phyloP scores from a whole-genome alignment of 2,888 invertebrate species.

The Ectemnius continuus region DNA sequence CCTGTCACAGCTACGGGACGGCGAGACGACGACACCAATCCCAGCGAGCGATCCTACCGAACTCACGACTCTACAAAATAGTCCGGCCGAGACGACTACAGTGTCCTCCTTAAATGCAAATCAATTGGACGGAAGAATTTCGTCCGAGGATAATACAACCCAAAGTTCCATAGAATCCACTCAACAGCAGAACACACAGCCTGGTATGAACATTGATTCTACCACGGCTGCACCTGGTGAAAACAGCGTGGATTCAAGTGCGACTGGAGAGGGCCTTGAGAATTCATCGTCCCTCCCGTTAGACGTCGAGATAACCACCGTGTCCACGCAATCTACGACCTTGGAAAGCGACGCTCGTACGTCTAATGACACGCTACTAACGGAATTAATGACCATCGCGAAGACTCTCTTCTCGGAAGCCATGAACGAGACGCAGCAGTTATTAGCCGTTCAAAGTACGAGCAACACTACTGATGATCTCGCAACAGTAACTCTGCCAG shows the following conservation, averaged over 20 bases:
- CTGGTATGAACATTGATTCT: constrained; percentile 25
- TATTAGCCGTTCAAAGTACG: constrained; percentile 7
- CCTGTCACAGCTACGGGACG: constrained; percentile 25
- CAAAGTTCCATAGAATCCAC: constrained; percentile 26
- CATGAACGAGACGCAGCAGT: constrained; percentile 46
- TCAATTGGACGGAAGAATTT: constrained; percentile 24
- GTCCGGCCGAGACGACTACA: constrained; percentile 43
- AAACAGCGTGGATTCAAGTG: constrained; percentile 5
- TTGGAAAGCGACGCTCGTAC: constrained; percentile 8
- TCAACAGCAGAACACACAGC: constrained; percentile 29
- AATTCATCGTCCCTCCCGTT: constrained; percentile 13
- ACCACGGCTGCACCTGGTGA: constrained; percentile 4
- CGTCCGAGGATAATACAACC: constrained; percentile 26
- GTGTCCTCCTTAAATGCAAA: constrained; percentile 23
- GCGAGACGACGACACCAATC: constrained; percentile 12
- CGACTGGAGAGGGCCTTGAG: not conserved
- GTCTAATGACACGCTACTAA: constrained; percentile 56
- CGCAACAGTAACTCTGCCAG: constrained; percentile 6
- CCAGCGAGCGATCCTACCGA: not conserved
- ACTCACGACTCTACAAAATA: constrained; percentile 12
- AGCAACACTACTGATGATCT: constrained; percentile 7
- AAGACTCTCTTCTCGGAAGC: constrained; percentile 64
- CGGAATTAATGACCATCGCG: constrained; percentile 66
- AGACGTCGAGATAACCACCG: constrained; percentile 31
- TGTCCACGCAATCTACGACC: constrained; percentile 24